phyloP scores from a whole-genome alignment of 2,113 vertebrate genomes.

The Rhynchopsitta pachyrhyncha region DNA sequence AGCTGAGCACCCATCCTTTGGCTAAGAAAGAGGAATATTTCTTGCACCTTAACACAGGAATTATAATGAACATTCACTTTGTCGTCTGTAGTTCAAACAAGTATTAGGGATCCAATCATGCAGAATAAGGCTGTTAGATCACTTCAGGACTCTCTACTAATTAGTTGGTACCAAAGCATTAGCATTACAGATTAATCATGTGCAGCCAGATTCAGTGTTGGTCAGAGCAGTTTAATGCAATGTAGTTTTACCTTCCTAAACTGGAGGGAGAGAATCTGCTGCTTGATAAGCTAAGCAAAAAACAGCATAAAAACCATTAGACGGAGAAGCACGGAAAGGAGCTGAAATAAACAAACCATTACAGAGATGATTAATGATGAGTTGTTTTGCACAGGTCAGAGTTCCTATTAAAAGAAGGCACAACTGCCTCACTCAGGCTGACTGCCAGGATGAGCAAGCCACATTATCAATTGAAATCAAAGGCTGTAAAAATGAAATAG shows the following conservation, averaged over 20 bases:
- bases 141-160: neutral
- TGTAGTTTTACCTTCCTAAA: slow-evolving; percentile 87
- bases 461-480: slow-evolving; percentile 39
- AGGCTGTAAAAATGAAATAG: slow-evolving; percentile 64
- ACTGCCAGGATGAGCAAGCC: slow-evolving; percentile 59
- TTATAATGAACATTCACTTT: neutral
- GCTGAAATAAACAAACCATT: slow-evolving; percentile 50
- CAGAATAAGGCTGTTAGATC: slow-evolving; percentile 1
- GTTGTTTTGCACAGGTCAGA: slow-evolving; percentile 58
- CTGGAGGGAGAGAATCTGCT: slow-evolving; percentile 89
- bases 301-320: slow-evolving; percentile 87
- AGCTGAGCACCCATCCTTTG: neutral
- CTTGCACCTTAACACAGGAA: neutral
- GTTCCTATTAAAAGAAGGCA: slow-evolving; percentile 75
- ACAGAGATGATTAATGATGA: slow-evolving; percentile 65
- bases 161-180: slow-evolving; percentile 60
- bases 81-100: neutral
- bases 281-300: slow-evolving; percentile 91
- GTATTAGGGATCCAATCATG: neutral
- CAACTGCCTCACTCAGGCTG: slow-evolving; percentile 66
- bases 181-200: slow-evolving; percentile 6
- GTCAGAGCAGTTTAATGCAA: slow-evolving; percentile 70
- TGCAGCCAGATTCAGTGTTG: slow-evolving; percentile 37
- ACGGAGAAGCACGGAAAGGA: slow-evolving; percentile 62
- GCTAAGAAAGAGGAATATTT: neutral